A percentile compares a stretch with the other conserved stretches of the same genome.
Evolutionary conservation across 1,140 invertebrate genomes (phyloP).

Genomic region (Zaprionus ghesquierei): DNA sequence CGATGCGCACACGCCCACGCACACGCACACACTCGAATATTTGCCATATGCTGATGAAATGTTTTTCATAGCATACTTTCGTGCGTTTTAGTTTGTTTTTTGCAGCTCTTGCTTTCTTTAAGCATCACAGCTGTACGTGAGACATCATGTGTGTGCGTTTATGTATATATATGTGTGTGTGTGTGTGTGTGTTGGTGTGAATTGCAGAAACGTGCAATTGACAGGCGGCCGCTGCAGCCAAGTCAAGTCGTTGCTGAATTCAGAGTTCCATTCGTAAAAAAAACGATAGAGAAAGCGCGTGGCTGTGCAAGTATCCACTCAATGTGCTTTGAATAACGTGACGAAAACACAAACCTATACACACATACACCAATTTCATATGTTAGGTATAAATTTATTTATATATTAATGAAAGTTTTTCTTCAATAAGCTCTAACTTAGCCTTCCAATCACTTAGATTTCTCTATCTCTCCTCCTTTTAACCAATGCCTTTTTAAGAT

Average conservation of each 20-base stretch:
- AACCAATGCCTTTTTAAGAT: neutral
- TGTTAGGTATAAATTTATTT: no score
- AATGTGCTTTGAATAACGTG: neutral
- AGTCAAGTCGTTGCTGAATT: neutral
- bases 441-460: no score
- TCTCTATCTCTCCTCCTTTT: no score
- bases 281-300: neutral
- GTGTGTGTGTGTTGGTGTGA: constrained; percentile 6
- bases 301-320: neutral
- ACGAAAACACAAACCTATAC: neutral
- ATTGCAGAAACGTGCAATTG: constrained; percentile 29
- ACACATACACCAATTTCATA: neutral
- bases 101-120: neutral
- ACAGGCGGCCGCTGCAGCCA: constrained; percentile 1
- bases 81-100: constrained; percentile 16
- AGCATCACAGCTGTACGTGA: neutral
- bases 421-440: no score
- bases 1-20: constrained; percentile 12
- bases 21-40: constrained; percentile 13
- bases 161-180: neutral
- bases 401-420: no score
- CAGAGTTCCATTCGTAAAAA: neutral
- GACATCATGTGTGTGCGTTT: neutral
- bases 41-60: constrained; percentile 60
- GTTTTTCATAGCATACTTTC: constrained; percentile 57